Base-by-base conservation (phyloP, 1,140 invertebrate species). In the Maniola jurtina region DNA sequence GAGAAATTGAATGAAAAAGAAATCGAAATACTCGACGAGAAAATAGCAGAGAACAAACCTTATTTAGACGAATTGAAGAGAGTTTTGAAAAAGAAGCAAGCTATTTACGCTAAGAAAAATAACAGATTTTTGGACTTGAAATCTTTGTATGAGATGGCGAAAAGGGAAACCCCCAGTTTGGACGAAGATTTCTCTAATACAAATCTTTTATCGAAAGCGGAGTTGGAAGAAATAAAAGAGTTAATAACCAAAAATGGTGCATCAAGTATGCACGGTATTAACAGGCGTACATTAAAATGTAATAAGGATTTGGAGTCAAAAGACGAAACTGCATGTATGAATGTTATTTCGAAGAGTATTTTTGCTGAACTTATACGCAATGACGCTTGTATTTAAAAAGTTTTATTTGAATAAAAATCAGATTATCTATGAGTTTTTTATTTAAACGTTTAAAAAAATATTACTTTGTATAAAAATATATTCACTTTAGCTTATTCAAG, bases 21-120 rank as follows among this genome's bases (percentile, higher is more conserved):
- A 63, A 77, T 89, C 10, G 87, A 89, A 77, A 86, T 89, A 35
- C 87, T 89, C 8, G 87, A 88, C 60, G 71, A 66, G 5, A 79
- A 84, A 47, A 77, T 88, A 64, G 45, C 73, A 0, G 82, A 81
- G 57, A 88, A 89, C 62, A 77, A 76, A 66, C 64, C 81, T 2
- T 86, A 86, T 52, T 66, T 89, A 7, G 79, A 88, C 0, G 87
- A 87, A 47, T 64, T 89, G 0, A 80, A 73, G 58, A 70, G 64
- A 35, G 71, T 89, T 13, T 58, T 88, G n/a, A 83, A 77, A 71
- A 75, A 76, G 14, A 80, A 82, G 57, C 72, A 79, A 60, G 76
- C 67, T 4, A 68, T 78, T 13, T 59, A 64, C 45, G 60, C 63
- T 6, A 83, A 79, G 52, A 83, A 80, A 60, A 80, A 77, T 13